Evolutionary conservation across 1,140 invertebrate genomes (phyloP).

Genomic region (Limonius californicus): DNA sequence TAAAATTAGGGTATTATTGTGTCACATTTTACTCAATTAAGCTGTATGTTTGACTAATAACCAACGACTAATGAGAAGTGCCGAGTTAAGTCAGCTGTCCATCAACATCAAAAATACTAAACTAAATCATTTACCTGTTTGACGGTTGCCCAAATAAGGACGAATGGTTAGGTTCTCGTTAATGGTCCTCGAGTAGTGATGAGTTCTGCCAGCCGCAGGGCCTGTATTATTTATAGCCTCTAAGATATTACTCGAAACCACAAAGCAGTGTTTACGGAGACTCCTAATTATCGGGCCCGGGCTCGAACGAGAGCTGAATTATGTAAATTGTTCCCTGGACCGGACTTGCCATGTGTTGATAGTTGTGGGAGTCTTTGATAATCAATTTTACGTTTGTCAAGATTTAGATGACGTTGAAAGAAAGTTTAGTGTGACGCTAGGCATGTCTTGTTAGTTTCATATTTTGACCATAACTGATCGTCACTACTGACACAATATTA

Average conservation of each 20-base stretch:
- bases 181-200: conserved; percentile 37
- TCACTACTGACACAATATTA: too few species aligned
- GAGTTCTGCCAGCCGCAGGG: conserved; percentile 35
- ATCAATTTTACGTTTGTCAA: conserved; percentile 11
- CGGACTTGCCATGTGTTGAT: conserved; percentile 10
- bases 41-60: conserved; percentile 31
- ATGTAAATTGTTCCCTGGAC: conserved; percentile 2
- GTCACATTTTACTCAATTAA: conserved; percentile 22
- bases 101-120: conserved; percentile 26
- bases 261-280: conserved; percentile 20
- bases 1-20: conserved; percentile 20
- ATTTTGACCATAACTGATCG: too few species aligned
- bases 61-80: conserved; percentile 30
- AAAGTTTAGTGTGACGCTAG: too few species aligned
- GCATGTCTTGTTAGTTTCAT: too few species aligned
- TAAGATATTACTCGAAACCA: conserved; percentile 27
- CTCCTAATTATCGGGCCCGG: conserved; percentile 18
- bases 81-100: conserved; percentile 25
- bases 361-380: conserved; percentile 12
- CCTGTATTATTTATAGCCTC: conserved; percentile 34
- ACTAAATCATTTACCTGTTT: conserved; percentile 25
- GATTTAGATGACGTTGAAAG: not conserved
- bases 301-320: conserved; percentile 8
- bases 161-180: conserved; percentile 28
- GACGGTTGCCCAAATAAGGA: conserved; percentile 34